phyloP scores from a whole-genome alignment of 2,113 vertebrate species.

The Pseudonaja textilis region DNA sequence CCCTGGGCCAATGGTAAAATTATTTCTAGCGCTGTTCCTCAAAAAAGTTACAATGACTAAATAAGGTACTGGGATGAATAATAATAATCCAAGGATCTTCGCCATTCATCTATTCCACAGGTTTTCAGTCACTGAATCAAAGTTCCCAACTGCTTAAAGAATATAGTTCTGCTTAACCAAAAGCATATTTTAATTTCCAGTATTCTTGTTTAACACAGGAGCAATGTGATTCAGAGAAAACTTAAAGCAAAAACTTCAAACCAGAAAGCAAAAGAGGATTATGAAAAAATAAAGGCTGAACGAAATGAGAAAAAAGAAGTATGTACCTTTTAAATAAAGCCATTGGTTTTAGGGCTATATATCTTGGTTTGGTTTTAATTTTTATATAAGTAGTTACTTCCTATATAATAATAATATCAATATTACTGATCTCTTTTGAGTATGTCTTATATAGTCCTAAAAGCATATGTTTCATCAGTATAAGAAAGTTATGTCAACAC shows the following conservation, averaged over 20 bases:
- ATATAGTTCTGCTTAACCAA: neutral
- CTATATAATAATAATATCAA: neutral
- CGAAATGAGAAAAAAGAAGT: constrained; percentile 85
- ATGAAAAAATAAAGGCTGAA: constrained; percentile 76
- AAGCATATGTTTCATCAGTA: neutral
- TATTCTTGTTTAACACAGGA: constrained; percentile 61
- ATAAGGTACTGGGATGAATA: neutral
- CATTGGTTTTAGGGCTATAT: neutral
- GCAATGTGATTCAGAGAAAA: constrained; percentile 69
- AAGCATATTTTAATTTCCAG: fast-evolving
- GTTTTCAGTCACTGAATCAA: neutral
- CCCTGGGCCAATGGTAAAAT: neutral
- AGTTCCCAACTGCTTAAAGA: neutral
- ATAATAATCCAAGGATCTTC: neutral
- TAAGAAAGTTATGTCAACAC: neutral
- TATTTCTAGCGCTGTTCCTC: neutral
- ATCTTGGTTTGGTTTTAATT: neutral
- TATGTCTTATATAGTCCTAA: neutral
- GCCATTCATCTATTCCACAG: neutral
- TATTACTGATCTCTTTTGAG: neutral
- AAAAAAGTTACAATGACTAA: neutral
- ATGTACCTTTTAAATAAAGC: constrained; percentile 34
- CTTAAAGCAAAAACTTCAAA: constrained; percentile 81
- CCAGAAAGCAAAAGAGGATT: constrained; percentile 89
- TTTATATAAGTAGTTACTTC: neutral